Evolutionary conservation across 2,888 invertebrate species (phyloP).

Genomic region (Sicus ferrugineus): DNA sequence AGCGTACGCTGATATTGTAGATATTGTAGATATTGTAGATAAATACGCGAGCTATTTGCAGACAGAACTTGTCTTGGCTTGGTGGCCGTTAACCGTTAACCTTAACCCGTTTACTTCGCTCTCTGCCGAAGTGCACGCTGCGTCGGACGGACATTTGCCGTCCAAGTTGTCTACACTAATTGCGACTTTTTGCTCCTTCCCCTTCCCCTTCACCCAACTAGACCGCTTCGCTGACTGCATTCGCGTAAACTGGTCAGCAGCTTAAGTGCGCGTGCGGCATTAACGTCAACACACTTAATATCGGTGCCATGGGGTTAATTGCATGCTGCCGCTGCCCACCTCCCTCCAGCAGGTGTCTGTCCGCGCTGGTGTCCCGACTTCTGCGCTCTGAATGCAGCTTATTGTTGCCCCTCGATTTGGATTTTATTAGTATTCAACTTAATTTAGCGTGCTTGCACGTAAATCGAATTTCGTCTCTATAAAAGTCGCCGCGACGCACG

Average conservation of each 20-base stretch:
- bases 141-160: background rate
- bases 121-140: background rate
- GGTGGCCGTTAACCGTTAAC: background rate
- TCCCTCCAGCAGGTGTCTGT: background rate
- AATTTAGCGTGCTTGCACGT: slow-evolving; percentile 15
- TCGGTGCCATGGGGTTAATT: slow-evolving; percentile 23
- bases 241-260: background rate
- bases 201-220: background rate
- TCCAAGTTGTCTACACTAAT: background rate
- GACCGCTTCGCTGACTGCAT: background rate
- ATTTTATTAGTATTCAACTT: slow-evolving; percentile 1
- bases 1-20: background rate
- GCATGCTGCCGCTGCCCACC: slow-evolving; percentile 4
- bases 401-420: background rate
- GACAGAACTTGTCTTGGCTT: background rate
- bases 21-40: slow-evolving; percentile 1
- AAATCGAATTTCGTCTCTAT: background rate
- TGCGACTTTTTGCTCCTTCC: background rate
- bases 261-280: background rate
- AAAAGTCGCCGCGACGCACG: background rate
- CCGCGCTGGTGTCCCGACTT: slow-evolving; percentile 1
- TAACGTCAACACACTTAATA: slow-evolving; percentile 1
- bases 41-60: background rate
- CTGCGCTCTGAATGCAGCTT: background rate
- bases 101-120: background rate